phyloP scores from a whole-genome alignment of 1,140 invertebrate genomes.

The Bilobella aurantiaca region DNA sequence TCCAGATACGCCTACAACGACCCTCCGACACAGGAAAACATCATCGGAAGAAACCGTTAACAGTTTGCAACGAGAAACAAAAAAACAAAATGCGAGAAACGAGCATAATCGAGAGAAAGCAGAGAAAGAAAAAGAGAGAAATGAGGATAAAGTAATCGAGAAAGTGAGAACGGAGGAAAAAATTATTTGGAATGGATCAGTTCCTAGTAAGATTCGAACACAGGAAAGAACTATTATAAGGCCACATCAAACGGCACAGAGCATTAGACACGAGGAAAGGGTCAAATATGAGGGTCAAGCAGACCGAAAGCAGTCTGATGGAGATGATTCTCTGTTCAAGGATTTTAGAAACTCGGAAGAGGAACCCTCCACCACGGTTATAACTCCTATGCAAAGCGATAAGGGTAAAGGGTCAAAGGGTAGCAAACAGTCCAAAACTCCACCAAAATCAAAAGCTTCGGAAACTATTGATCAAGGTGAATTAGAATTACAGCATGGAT shows the following conservation, averaged over 20 bases:
- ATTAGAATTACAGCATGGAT: no score
- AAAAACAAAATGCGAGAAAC: neutral
- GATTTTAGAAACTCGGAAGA: no score
- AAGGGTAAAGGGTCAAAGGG: no score
- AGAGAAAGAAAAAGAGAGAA: constrained; percentile 4
- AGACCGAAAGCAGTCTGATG: neutral
- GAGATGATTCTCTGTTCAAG: no score
- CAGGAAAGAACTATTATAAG: constrained; percentile 24
- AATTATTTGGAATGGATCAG: constrained; percentile 25
- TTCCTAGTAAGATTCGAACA: constrained; percentile 24
- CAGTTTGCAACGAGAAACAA: neutral
- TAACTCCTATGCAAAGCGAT: no score
- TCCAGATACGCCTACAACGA: neutral
- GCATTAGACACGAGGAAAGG: neutral
- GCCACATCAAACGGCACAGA: neutral
- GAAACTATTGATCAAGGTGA: no score
- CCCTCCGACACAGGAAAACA: neutral
- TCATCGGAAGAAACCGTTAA: neutral
- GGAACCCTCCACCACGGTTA: no score
- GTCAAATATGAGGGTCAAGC: neutral
- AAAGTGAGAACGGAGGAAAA: constrained; percentile 29
- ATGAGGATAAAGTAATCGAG: constrained; percentile 18
- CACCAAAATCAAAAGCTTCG: neutral
- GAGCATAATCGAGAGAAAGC: neutral
- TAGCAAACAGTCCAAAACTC: no score